Base-by-base conservation (phyloP, 37 sponge, comb jelly and placozoan species). In the Agelas oroides region DNA sequence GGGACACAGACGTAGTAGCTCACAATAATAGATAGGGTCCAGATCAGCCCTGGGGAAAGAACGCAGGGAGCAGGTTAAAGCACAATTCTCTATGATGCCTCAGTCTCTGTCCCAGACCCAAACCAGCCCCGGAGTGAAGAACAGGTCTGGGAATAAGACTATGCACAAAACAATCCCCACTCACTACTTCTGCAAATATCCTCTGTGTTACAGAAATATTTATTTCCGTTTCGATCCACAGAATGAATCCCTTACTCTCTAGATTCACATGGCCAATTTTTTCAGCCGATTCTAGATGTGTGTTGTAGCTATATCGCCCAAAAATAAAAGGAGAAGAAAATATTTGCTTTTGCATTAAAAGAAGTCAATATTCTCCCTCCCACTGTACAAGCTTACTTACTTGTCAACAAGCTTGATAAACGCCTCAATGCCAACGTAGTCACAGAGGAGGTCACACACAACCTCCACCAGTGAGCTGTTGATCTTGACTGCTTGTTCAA, bases 21-120 rank as follows among this genome's bases (percentile, higher is more conserved):
- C 93, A 82, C 97, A 96, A 62, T 90, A 93, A 84, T 96, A 96
- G 37, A 96, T 91, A 0, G 97, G 97, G 37, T 96, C 97, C 21
- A 96, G 86, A 78, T 96, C 94, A 68, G 94, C 84, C 41, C 95
- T 95, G 76, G 46, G 46, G 6, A 46, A 46, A n/a, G n/a, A n/a
- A n/a, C n/a, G n/a, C n/a, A n/a, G n/a, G n/a, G n/a, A 24, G 41
- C 12, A 38, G 1, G 65, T 60, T 17, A 53, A 21, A 69, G 28
- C 5, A 13, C 66, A 24, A n/a, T 20, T 73, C n/a, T 52, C 31
- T 20, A 53, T 2, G 53, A 70, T 70, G 19, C 28, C 30, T n/a
- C n/a, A n/a, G n/a, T n/a, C n/a, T n/a, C n/a, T n/a, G n/a, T n/a
- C n/a, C n/a, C n/a, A n/a, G n/a, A n/a, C n/a, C n/a, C n/a, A n/a